Evolutionary conservation across 1,140 invertebrate genomes (phyloP).

Genomic region (Teleogryllus occipitalis): DNA sequence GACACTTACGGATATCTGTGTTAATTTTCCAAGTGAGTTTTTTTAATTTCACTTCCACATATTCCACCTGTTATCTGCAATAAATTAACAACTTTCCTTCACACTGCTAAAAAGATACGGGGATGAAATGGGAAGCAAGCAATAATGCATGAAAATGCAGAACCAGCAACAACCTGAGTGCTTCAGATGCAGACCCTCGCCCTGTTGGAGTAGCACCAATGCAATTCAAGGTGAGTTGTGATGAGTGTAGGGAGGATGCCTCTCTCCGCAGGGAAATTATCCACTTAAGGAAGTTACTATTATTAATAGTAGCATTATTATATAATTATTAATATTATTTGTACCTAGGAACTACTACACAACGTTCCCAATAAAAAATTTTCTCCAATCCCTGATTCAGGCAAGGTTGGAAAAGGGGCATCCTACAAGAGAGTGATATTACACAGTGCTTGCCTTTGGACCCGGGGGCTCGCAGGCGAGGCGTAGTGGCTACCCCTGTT

Average conservation of each 20-base stretch:
- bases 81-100: slow-evolving; percentile 19
- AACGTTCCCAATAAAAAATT: neutral
- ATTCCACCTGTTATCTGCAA: slow-evolving; percentile 12
- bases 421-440: neutral
- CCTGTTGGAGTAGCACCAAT: slow-evolving; percentile 3
- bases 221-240: neutral
- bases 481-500: neutral
- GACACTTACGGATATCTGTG: slow-evolving; percentile 20
- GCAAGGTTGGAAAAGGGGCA: neutral
- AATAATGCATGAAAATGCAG: slow-evolving; percentile 14
- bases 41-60: slow-evolving; percentile 9
- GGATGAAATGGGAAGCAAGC: slow-evolving; percentile 19
- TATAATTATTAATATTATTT: too few relatives aligned
- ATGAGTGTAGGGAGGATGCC: neutral
- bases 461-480: neutral
- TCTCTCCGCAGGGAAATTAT: neutral
- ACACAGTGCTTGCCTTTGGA: neutral
- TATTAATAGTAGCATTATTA: neutral
- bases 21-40: slow-evolving; percentile 15
- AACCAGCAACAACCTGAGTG: slow-evolving; percentile 17
- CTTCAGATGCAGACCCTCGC: slow-evolving; percentile 9
- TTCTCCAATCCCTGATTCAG: too few relatives aligned
- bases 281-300: neutral
- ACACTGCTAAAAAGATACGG: slow-evolving; percentile 17
- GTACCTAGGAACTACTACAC: too few relatives aligned